A percentile compares a stretch with the other conserved stretches of the same genome.
phyloP scores from a whole-genome alignment of 2,888 invertebrate species.

The Sminthurinus aureus region DNA sequence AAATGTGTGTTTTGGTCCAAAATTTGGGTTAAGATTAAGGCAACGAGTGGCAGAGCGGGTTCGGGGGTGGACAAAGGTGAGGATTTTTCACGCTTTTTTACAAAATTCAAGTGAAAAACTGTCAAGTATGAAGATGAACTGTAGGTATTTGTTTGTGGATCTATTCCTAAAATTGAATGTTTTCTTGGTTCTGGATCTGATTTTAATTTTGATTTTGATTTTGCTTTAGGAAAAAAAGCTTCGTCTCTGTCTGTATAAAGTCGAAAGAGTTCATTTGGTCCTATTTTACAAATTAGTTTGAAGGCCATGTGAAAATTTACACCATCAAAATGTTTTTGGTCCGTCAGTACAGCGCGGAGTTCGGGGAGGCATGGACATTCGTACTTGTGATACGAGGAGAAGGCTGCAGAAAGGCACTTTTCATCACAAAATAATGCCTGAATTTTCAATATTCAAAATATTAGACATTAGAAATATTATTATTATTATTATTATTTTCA shows the following conservation, averaged over 20 bases:
- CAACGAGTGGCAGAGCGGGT: not conserved
- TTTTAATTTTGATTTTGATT: not conserved
- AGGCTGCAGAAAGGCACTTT: not conserved
- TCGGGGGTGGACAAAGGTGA: not conserved
- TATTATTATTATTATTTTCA: too few relatives aligned
- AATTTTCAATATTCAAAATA: too few relatives aligned
- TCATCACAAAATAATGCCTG: constrained; percentile 27
- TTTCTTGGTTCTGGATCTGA: not conserved
- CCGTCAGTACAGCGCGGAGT: not conserved
- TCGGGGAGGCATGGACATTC: constrained; percentile 31
- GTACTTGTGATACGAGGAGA: constrained; percentile 1
- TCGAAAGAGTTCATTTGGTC: constrained; percentile 11
- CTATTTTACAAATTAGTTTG: constrained; percentile 14
- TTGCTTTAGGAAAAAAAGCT: not conserved
- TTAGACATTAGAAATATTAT: too few relatives aligned
- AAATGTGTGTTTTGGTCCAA: constrained; percentile 2
- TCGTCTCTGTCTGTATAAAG: not conserved
- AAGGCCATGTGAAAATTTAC: constrained; percentile 18
- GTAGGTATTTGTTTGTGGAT: not conserved
- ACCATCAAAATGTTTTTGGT: not conserved
- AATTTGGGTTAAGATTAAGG: not conserved
- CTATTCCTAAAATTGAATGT: not conserved
- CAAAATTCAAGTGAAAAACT: not conserved
- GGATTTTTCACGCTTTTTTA: not conserved
- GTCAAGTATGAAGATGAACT: not conserved